A percentile compares a stretch with the other conserved stretches of the same genome.
Evolutionary conservation across 2,113 vertebrate genomes (phyloP).

Genomic region (Excalfactoria chinensis): DNA sequence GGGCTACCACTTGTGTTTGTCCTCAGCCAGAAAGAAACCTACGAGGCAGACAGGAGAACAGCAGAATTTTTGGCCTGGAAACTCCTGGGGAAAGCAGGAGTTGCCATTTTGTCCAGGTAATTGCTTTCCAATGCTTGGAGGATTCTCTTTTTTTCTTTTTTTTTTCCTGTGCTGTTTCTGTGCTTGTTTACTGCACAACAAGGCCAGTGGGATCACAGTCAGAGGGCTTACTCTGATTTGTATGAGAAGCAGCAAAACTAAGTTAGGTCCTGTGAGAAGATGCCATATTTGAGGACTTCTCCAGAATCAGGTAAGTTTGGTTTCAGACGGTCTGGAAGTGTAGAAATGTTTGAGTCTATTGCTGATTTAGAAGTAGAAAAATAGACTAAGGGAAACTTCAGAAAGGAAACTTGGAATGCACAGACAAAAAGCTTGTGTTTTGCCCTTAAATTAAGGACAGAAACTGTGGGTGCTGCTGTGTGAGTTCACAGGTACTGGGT

Average conservation of each 20-base stretch:
- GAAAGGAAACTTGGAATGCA: not conserved
- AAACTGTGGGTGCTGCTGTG: not conserved
- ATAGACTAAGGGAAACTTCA: not conserved
- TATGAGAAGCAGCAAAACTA: not conserved
- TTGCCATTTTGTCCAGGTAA: conserved; percentile 90
- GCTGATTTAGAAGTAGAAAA: not conserved
- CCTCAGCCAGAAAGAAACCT: conserved; percentile 84
- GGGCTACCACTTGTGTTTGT: conserved; percentile 90
- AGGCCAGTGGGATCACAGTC: not conserved
- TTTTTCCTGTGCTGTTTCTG: not conserved
- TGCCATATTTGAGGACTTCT: not conserved
- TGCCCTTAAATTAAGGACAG: not conserved
- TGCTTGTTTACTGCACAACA: accelerated
- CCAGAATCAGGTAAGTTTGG: not conserved
- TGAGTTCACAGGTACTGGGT: not conserved
- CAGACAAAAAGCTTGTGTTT: not conserved
- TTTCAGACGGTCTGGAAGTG: not conserved
- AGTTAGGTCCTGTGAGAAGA: accelerated
- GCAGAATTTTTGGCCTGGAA: conserved; percentile 87
- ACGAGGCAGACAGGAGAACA: conserved; percentile 82
- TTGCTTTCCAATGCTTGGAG: not conserved
- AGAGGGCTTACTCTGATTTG: not conserved
- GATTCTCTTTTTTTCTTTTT: not conserved
- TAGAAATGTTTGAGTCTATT: not conserved
- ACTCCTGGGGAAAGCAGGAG: conserved; percentile 87